Evolutionary conservation across 1,140 invertebrate species (phyloP).

Genomic region (Metopolophium dirhodum): DNA sequence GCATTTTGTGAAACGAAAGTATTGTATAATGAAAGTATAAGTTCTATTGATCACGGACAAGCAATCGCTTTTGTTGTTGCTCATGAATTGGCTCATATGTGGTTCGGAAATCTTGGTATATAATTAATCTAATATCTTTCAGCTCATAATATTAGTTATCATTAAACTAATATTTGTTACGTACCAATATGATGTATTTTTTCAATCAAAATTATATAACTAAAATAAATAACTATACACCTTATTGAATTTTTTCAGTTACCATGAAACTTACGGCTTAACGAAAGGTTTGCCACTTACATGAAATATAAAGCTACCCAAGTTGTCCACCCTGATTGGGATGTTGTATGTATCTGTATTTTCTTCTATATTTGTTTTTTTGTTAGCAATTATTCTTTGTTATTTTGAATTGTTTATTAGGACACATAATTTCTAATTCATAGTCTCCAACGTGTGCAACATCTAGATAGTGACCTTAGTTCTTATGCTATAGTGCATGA

Average conservation of each 20-base stretch:
- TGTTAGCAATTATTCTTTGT: not conserved
- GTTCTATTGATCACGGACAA: slow-evolving; percentile 78
- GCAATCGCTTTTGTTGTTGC: slow-evolving; percentile 80
- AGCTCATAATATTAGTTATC: not conserved
- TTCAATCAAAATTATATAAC: no score
- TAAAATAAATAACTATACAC: no score
- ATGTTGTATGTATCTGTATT: slow-evolving; percentile 74
- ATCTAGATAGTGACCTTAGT: slow-evolving; percentile 78
- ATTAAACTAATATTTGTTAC: not conserved
- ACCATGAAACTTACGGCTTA: slow-evolving; percentile 90
- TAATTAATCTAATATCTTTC: not conserved
- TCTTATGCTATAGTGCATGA: slow-evolving; percentile 87
- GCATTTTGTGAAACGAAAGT: slow-evolving; percentile 83
- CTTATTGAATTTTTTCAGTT: slow-evolving; percentile 65
- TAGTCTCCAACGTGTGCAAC: slow-evolving; percentile 74
- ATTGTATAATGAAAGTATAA: slow-evolving; percentile 73
- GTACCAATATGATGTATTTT: not conserved
- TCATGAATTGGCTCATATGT: slow-evolving; percentile 93
- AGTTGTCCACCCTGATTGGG: slow-evolving; percentile 78
- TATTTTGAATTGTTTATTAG: slow-evolving; percentile 53
- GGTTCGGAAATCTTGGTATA: slow-evolving; percentile 85
- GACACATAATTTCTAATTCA: slow-evolving; percentile 58
- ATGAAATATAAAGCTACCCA: slow-evolving; percentile 82
- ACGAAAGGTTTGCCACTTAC: no score
- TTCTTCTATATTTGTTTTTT: no score